These are phyloP conservation scores for Diplazon laetatorius DNA, from an alignment of 2,888 invertebrate species.

Conservation along the genomic window DNA sequence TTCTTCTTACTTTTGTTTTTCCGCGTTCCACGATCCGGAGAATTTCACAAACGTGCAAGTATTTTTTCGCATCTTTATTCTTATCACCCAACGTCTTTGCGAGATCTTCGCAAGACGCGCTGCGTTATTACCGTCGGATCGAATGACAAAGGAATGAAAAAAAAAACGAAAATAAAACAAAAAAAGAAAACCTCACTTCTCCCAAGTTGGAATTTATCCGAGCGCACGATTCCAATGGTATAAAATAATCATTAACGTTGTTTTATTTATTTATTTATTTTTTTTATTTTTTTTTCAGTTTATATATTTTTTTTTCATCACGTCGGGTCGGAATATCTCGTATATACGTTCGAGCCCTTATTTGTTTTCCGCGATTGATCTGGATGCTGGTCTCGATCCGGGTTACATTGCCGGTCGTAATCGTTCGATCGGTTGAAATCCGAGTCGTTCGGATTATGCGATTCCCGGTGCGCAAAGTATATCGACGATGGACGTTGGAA, in stretches of 20 bases:
- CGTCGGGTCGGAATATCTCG: background rate
- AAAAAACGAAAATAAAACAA: no score
- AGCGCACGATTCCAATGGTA: background rate
- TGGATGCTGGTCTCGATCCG: constrained; percentile 10
- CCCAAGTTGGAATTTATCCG: background rate
- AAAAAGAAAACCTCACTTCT: no score
- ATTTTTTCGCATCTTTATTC: background rate
- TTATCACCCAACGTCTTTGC: background rate
- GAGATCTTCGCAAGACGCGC: background rate
- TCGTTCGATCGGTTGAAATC: constrained; percentile 13
- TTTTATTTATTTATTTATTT: no score
- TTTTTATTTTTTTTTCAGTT: background rate
- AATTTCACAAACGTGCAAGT: background rate
- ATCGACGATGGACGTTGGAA: constrained; percentile 45
- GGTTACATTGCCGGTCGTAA: background rate
- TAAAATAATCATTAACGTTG: constrained; percentile 15
- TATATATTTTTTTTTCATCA: background rate
- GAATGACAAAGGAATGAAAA: background rate
- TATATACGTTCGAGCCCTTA: background rate
- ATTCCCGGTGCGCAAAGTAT: constrained; percentile 29
- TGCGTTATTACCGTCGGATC: background rate
- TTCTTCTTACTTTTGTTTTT: background rate
- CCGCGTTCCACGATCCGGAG: background rate
- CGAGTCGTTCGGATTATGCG: constrained; percentile 47
- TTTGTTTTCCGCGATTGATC: constrained; percentile 24